Base-by-base conservation (phyloP, 2,888 invertebrate species). In the Allophyes oxyacanthae region DNA sequence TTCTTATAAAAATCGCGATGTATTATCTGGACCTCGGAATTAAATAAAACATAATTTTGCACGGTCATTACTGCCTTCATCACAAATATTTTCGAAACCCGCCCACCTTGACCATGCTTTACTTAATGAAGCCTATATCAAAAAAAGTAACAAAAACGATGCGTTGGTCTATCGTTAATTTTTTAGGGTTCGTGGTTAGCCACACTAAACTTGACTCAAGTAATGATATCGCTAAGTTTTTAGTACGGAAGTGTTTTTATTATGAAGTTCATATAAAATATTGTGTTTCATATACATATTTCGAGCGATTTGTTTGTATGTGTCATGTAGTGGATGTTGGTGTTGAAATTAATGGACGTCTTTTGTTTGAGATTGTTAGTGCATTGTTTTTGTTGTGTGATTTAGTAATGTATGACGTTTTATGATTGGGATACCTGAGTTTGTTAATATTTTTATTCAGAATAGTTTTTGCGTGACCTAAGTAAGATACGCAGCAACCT, bases 211-310 rank as follows among this genome's bases (percentile, higher is more conserved):
- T 78, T 75, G 77, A 64, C 67, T 70, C 49, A 53, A 77, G 82
- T 81, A 82, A 81, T 82, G 82, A 84, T 83, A 84, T 72, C 70
- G 64, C 40, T 26, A 15, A 43, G 78, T 84, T 86, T 85, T 86
- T 84, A 81, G 75, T 68, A 59, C 82, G 86, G 85, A 84, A 84
- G 75, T 78, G 62, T 78, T 83, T 80, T 81, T 79, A 74, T 64
- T 72, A 78, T 80, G 78, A 83, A 77, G 76, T 77, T 72, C 78
- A 58, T 65, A 63, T 71, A 58, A 66, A 66, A 67, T 49, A 74
- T 64, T 53, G 26, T 30, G 56, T 59, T 75, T 65, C 32, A 64
- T 67, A 55, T 62, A 53, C 66, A 55, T 50, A 59, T 55, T 51
- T 56, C 37, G 49, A 57, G 42, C 49, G 15, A 60, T 52, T 66